Conservation (phyloP, 1,140 invertebrate genomes). For the Andricus grossulariae region DNA sequence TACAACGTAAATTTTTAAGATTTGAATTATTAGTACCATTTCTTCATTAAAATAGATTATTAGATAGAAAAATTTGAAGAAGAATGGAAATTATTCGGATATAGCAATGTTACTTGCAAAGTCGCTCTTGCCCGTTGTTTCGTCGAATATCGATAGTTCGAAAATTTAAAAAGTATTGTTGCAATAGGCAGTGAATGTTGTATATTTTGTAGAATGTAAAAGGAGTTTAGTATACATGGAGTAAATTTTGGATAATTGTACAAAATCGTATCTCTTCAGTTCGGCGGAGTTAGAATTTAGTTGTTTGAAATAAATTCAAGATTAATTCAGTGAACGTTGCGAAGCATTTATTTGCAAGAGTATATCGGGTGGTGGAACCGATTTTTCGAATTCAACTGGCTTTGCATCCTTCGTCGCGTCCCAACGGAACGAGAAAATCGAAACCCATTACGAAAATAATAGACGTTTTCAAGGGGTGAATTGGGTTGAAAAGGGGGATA, state of each 20-base stretch:
- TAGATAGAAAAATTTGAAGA: too few relatives aligned
- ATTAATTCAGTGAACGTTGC: constrained; percentile 5
- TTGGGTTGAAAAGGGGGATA: constrained; percentile 45
- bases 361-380: background rate
- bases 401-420: constrained; percentile 43
- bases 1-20: too few relatives aligned
- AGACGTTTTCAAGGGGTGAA: constrained; percentile 53
- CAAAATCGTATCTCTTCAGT: background rate
- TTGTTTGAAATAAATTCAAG: constrained; percentile 11
- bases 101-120: too few relatives aligned
- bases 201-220: too few relatives aligned
- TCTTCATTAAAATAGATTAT: too few relatives aligned
- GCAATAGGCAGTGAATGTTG: background rate
- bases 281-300: background rate
- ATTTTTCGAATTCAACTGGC: constrained; percentile 32
- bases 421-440: constrained; percentile 51
- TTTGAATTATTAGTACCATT: too few relatives aligned
- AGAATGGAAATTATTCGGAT: too few relatives aligned
- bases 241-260: background rate
- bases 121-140: too few relatives aligned
- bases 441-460: constrained; percentile 62
- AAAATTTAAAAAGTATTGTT: background rate
- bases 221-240: too few relatives aligned
- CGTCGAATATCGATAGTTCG: too few relatives aligned
- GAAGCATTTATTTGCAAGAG: constrained; percentile 13